Percentiles rank a stretch among this genome's conserved stretches.
These are phyloP conservation scores for Pseudochromis fuscus DNA, from an alignment of 2,797 vertebrate genomes.

Conservation along the genomic window DNA sequence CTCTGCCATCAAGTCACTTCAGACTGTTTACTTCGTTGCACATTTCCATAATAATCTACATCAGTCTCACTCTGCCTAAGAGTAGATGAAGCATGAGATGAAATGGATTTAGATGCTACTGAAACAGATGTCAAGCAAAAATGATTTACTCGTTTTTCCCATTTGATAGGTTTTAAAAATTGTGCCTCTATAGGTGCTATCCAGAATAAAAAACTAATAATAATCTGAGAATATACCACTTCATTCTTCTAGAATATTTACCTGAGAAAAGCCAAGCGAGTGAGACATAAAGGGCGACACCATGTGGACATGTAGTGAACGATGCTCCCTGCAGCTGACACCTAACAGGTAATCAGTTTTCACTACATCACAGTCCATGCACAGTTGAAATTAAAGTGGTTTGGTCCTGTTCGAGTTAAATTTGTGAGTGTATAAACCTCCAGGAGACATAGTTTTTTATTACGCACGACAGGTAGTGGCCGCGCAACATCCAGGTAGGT, in stretches of 20 bases:
- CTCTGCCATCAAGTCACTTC: slow-evolving; percentile 9
- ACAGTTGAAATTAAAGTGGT: neutral
- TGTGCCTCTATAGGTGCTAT: neutral
- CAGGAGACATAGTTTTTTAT: neutral
- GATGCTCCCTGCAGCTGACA: slow-evolving; percentile 15
- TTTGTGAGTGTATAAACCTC: too few species aligned
- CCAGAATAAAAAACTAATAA: neutral
- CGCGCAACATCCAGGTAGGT: neutral
- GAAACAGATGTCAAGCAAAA: neutral
- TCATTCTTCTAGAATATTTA: too few species aligned
- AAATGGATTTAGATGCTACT: neutral
- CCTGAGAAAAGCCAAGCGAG: neutral
- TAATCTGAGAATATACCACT: too few species aligned
- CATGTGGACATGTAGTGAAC: slow-evolving; percentile 62
- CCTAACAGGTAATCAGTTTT: slow-evolving; percentile 28
- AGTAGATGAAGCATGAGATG: neutral
- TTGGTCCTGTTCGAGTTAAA: too few species aligned
- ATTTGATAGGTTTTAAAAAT: neutral
- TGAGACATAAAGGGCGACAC: slow-evolving; percentile 69
- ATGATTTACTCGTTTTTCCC: neutral
- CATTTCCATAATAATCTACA: slow-evolving; percentile 1
- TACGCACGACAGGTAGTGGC: neutral
- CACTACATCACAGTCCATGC: neutral
- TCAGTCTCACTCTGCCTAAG: neutral
- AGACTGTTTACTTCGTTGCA: slow-evolving; percentile 9